Base-by-base conservation (phyloP, 2,113 vertebrate species). In the Cebidichthys violaceus region DNA sequence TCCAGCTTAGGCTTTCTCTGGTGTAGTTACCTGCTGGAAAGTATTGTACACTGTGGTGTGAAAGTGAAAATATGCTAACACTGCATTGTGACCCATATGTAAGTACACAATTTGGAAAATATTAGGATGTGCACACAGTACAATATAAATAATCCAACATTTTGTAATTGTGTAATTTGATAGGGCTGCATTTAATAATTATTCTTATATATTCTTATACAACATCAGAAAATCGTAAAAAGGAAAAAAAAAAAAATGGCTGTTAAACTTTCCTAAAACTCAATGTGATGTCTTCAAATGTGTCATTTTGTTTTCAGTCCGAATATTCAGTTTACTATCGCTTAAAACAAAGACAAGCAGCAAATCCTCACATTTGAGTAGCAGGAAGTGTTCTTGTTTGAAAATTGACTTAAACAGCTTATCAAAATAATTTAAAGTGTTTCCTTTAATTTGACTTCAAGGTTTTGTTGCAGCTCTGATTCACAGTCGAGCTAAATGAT, bases 401-500 rank as follows among this genome's bases (percentile, higher is more conserved):
- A 43, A 15, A 29, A 31, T 9, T 29, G 9, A 66, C 18, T 22
- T 22, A 3, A 75, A 39, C 5, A 0, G 2, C 27, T 61, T 4
- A 20, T 61, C 18, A 4, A 35, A 47, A 10, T 9, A 45, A 2
- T 55, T 22, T 41, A 4, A 62, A 65, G n/a, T 37, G 31, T 62
- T 61, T 18, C 61, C 54, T 67, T 47, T 20, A 20, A 43, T 50
- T 57, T 70, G 27, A 52, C 24, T 2, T 54, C 27, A 77, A 22
- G 64, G 52, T 79, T 74, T 79, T 14, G 55, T 71, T 15, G 70
- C 80, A 71, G 60, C 80, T 92, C 83, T 86, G 22, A 47, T 79
- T 83, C 70, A 22, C 47, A n/a, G 57, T 79, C 27, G 43, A 86
- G 92, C 89, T 90, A 80, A 86, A 93, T 93, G 91, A 92, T 39